phyloP scores from a whole-genome alignment of 2,888 invertebrate species.

The Thereva unica region DNA sequence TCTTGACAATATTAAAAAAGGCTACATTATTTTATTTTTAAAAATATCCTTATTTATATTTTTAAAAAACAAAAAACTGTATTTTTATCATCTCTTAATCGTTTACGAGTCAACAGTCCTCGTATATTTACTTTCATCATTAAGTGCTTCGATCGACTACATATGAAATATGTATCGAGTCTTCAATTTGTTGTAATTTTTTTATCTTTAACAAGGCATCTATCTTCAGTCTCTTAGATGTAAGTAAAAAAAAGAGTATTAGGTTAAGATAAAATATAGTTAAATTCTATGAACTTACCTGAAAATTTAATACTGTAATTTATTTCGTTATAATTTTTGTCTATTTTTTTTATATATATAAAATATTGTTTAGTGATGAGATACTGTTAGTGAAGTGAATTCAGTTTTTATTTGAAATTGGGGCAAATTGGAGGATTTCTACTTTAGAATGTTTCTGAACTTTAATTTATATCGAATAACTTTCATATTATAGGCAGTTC shows the following conservation, averaged over 20 bases:
- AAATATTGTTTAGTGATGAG: too few relatives aligned
- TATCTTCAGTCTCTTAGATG: not conserved
- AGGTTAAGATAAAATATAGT: slow-evolving; percentile 21
- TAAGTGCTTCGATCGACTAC: slow-evolving; percentile 22
- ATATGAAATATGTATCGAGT: slow-evolving; percentile 25
- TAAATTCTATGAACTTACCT: slow-evolving; percentile 33
- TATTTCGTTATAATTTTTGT: too few relatives aligned
- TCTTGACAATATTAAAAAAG: slow-evolving; percentile 30
- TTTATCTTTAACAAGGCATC: slow-evolving; percentile 8
- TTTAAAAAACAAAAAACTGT: too few relatives aligned
- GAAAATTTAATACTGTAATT: not conserved
- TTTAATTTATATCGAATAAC: too few relatives aligned
- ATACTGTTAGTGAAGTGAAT: too few relatives aligned
- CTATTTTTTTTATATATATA: too few relatives aligned
- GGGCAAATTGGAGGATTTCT: too few relatives aligned
- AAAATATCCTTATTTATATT: slow-evolving; percentile 22
- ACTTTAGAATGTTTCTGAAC: too few relatives aligned
- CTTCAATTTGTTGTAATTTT: slow-evolving; percentile 21
- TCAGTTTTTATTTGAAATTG: too few relatives aligned
- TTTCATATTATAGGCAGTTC: too few relatives aligned
- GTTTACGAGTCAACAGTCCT: too few relatives aligned
- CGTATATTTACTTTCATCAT: slow-evolving; percentile 2
- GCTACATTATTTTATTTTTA: slow-evolving; percentile 15
- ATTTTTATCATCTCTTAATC: too few relatives aligned
- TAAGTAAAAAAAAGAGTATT: slow-evolving; percentile 19